Evolutionary conservation across 2,888 invertebrate species (phyloP).

Genomic region (Aleiodes alternator): DNA sequence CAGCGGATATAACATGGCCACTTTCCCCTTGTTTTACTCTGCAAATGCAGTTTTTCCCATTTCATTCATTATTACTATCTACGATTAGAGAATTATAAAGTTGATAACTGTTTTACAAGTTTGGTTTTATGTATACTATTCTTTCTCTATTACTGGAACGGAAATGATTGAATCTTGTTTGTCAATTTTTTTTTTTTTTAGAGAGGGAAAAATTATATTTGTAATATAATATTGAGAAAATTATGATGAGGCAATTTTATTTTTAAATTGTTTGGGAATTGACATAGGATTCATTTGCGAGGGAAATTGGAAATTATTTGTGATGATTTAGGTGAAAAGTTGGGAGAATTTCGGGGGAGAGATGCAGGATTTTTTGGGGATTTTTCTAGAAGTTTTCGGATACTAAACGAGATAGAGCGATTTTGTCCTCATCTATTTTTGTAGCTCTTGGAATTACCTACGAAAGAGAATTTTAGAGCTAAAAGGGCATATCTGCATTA

Average conservation of each 20-base stretch:
- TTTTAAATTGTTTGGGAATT: too few relatives aligned
- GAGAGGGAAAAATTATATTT: not conserved
- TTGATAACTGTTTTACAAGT: conserved; percentile 26
- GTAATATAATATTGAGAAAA: not conserved
- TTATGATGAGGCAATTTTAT: not conserved
- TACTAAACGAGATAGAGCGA: too few relatives aligned
- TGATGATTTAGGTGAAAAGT: too few relatives aligned
- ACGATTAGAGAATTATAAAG: conserved; percentile 23
- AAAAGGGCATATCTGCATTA: too few relatives aligned
- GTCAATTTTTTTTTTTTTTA: not conserved
- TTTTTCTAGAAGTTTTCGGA: too few relatives aligned
- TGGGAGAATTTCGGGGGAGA: too few relatives aligned
- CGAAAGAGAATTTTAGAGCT: too few relatives aligned
- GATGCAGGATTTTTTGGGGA: too few relatives aligned
- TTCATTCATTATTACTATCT: conserved; percentile 40
- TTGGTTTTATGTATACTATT: not conserved
- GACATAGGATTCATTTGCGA: too few relatives aligned
- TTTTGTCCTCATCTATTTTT: too few relatives aligned
- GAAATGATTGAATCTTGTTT: conserved; percentile 17
- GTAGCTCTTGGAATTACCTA: too few relatives aligned
- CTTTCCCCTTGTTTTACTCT: conserved; percentile 53
- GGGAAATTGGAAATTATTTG: too few relatives aligned
- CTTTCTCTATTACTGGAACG: not conserved
- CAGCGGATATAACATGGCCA: conserved; percentile 52
- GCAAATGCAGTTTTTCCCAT: conserved; percentile 28